Evolutionary conservation across 2,113 vertebrate species (phyloP).

Genomic region (Phoxinus phoxinus): DNA sequence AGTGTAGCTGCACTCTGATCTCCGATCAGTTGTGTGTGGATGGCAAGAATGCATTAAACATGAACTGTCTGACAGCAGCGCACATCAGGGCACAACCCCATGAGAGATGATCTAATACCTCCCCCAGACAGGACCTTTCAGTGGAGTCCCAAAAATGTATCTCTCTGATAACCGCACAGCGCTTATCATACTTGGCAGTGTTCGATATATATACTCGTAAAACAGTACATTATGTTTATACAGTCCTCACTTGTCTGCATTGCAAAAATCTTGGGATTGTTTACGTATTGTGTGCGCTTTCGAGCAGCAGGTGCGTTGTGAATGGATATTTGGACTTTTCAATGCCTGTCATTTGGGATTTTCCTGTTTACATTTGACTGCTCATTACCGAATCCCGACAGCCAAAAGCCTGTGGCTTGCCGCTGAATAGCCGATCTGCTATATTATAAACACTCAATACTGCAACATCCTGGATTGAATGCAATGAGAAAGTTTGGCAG

Average conservation of each 20-base stretch:
- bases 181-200: not conserved
- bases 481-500: constrained; percentile 1
- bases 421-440: constrained; percentile 3
- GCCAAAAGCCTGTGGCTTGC: not conserved
- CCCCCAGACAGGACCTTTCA: constrained; percentile 18
- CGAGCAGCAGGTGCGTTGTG: constrained; percentile 5
- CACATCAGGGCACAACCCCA: not conserved
- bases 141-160: not conserved
- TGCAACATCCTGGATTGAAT: not conserved
- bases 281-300: not conserved
- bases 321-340: constrained; percentile 19
- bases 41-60: constrained; percentile 40
- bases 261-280: constrained; percentile 9
- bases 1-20: constrained; percentile 9
- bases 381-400: not conserved
- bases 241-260: not conserved
- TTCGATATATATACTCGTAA: not conserved
- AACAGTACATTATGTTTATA: not conserved
- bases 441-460: not conserved
- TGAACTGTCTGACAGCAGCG: constrained; percentile 27
- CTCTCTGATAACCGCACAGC: not conserved
- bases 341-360: constrained; percentile 19
- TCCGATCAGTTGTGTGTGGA: not conserved
- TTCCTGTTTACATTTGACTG: constrained; percentile 35
- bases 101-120: constrained; percentile 26